Percentiles rank a stretch among this genome's conserved stretches.
Evolutionary conservation across 2,797 vertebrate species (phyloP).

Genomic region (Labroides dimidiatus): DNA sequence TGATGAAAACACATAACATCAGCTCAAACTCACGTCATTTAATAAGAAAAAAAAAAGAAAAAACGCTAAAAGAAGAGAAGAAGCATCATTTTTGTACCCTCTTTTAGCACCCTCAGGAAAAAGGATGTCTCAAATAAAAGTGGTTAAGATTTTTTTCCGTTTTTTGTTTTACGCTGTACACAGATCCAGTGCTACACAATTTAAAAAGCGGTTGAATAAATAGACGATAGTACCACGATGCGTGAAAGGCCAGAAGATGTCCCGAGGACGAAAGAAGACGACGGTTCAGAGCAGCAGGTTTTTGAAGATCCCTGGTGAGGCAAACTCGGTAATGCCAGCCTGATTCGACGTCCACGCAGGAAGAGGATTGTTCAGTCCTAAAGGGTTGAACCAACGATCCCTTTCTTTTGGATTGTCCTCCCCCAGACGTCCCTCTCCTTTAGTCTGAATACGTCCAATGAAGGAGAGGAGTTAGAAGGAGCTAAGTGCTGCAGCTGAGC

Average conservation of each 20-base stretch:
- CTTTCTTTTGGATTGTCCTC: constrained; percentile 23
- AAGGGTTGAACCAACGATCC: constrained; percentile 39
- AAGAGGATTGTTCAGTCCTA: constrained; percentile 42
- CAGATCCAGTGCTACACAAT: constrained; percentile 72
- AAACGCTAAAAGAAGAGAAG: constrained; percentile 38
- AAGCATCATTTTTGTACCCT: constrained; percentile 67
- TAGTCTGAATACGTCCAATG: constrained; percentile 16
- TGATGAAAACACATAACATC: constrained; percentile 79
- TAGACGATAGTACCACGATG: constrained; percentile 81
- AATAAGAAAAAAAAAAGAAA: constrained; percentile 32
- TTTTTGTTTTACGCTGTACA: constrained; percentile 49
- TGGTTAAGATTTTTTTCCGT: constrained; percentile 20
- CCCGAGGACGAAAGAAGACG: constrained; percentile 63
- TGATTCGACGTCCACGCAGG: constrained; percentile 48
- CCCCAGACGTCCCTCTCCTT: not conserved
- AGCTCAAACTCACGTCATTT: constrained; percentile 61
- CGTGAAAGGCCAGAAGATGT: constrained; percentile 79
- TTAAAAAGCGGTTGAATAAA: constrained; percentile 79
- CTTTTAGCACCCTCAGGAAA: constrained; percentile 34
- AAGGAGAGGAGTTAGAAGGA: constrained; percentile 32
- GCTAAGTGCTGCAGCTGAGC: constrained; percentile 65
- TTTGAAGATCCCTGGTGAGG: constrained; percentile 68
- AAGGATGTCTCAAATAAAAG: constrained; percentile 66
- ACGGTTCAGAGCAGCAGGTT: constrained; percentile 80
- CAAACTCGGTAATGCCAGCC: constrained; percentile 72